Percentiles rank a stretch among this genome's conserved stretches.
Evolutionary conservation across 2,113 vertebrate species (phyloP).

Genomic region (Daubentonia madagascariensis): DNA sequence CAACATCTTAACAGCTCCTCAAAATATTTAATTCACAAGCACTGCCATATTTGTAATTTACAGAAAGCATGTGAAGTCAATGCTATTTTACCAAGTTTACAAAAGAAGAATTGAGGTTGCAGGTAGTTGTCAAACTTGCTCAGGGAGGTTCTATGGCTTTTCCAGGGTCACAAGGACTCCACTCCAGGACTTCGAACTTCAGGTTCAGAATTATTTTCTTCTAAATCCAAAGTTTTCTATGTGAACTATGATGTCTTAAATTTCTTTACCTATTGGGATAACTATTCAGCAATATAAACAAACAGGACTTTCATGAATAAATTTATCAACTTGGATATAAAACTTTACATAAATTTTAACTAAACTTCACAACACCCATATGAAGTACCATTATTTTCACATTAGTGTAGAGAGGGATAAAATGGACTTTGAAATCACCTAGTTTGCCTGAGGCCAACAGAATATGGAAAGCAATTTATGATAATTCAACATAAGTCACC

Average conservation of each 20-base stretch:
- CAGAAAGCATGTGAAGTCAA: neutral
- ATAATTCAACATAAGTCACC: neutral
- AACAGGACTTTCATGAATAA: neutral
- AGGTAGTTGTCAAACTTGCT: neutral
- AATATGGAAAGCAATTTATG: neutral
- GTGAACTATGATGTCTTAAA: neutral
- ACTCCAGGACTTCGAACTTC: neutral
- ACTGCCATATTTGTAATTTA: neutral
- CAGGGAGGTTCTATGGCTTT: neutral
- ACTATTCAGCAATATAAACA: neutral
- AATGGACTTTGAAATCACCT: conserved; percentile 19
- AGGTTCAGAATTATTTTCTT: neutral
- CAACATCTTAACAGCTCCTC: neutral
- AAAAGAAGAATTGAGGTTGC: neutral
- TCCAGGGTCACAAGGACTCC: neutral
- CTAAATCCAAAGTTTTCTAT: neutral
- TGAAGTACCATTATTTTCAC: conserved; percentile 32
- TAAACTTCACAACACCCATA: neutral
- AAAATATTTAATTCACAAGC: neutral
- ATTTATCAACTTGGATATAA: neutral
- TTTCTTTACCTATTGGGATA: neutral
- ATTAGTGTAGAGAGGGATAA: neutral
- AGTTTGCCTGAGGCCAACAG: neutral
- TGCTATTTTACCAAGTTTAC: neutral
- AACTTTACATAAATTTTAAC: conserved; percentile 45